Conservation (phyloP, 2,888 invertebrate genomes). For the Cordilura impudica region DNA sequence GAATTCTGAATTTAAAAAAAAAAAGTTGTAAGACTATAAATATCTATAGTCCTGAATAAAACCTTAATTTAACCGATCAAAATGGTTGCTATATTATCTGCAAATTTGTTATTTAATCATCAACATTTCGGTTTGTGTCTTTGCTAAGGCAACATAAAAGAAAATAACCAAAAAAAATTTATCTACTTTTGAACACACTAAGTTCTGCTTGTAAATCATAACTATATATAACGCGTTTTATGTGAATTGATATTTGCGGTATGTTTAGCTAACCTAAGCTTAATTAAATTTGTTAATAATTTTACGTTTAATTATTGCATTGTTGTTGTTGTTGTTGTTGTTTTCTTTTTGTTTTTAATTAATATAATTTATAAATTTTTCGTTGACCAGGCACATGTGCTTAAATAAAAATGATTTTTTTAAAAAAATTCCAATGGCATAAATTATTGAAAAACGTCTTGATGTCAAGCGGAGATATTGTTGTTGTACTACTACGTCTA, state of each 20-base stretch:
- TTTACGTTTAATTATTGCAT: constrained; percentile 59
- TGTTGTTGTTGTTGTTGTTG: constrained; percentile 55
- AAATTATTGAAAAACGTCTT: constrained; percentile 50
- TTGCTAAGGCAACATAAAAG: constrained; percentile 4
- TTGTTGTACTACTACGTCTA: constrained; percentile 45
- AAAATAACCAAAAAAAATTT: neutral
- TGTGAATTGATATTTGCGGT: constrained; percentile 17
- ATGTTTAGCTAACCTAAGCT: constrained; percentile 59
- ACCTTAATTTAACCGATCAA: too few species aligned
- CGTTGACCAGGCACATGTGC: constrained; percentile 65
- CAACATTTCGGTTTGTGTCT: constrained; percentile 26
- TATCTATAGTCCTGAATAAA: too few species aligned
- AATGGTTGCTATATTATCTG: too few species aligned
- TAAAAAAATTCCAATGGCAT: constrained; percentile 61
- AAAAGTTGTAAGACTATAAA: too few species aligned
- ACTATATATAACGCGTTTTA: neutral
- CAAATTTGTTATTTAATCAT: neutral
- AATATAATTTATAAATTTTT: constrained; percentile 51
- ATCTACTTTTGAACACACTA: neutral
- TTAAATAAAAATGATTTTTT: constrained; percentile 52
- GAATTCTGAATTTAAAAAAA: too few species aligned
- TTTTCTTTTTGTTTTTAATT: constrained; percentile 44
- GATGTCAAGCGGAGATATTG: constrained; percentile 50
- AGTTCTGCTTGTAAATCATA: constrained; percentile 7
- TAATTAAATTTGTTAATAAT: constrained; percentile 42